phyloP scores from a whole-genome alignment of 2,113 vertebrate species.

The Climacteris rufus region DNA sequence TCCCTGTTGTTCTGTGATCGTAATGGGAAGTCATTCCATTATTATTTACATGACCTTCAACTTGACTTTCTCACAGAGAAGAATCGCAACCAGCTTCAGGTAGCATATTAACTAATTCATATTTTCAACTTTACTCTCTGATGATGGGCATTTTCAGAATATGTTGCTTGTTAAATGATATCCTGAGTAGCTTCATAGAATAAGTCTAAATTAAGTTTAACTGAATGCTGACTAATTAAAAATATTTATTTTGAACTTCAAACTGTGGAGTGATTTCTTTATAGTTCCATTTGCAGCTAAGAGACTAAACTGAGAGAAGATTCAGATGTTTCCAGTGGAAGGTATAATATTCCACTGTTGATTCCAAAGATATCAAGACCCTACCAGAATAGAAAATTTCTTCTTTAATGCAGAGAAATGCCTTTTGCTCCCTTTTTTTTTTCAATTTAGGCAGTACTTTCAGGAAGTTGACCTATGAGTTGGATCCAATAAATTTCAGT shows the following conservation, averaged over 20 bases:
- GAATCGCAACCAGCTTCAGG: conserved; percentile 83
- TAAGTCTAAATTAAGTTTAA: neutral
- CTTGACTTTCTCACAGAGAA: conserved; percentile 93
- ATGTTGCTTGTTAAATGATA: neutral
- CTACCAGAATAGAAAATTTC: neutral
- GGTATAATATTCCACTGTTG: neutral
- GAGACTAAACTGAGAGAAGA: neutral
- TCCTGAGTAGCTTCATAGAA: neutral
- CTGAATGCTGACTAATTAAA: neutral
- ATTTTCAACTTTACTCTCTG: neutral
- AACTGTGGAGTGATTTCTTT: neutral
- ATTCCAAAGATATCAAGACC: neutral
- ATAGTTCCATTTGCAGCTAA: neutral
- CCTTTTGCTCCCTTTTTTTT: neutral
- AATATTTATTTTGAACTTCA: neutral
- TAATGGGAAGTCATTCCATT: conserved; percentile 84
- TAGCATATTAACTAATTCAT: conserved; percentile 7
- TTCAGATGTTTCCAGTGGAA: neutral
- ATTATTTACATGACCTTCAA: conserved; percentile 96
- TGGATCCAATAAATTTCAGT: neutral
- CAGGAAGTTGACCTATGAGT: neutral
- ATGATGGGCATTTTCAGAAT: neutral
- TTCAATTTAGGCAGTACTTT: neutral
- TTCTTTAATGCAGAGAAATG: neutral
- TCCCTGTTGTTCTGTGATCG: conserved; percentile 91